Evolutionary conservation across 2,797 vertebrate species (phyloP).

Genomic region (Spizella passerina): DNA sequence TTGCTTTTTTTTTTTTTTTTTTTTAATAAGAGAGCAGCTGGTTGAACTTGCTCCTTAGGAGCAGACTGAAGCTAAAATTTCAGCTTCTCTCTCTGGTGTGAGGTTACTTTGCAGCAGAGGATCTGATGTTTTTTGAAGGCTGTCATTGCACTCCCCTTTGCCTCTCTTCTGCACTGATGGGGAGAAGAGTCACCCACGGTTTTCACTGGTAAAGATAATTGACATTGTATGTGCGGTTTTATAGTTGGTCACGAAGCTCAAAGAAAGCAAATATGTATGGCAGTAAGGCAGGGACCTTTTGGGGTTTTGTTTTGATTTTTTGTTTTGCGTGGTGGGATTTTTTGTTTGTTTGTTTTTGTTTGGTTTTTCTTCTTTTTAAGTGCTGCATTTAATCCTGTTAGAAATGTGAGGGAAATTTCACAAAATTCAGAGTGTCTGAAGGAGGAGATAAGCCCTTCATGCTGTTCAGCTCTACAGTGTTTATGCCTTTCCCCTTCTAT

Average conservation of each 20-base stretch:
- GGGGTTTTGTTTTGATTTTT: background rate
- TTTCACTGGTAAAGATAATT: background rate
- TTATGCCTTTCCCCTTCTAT: background rate
- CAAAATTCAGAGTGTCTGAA: background rate
- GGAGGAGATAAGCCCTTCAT: background rate
- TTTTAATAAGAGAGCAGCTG: background rate
- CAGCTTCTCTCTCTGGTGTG: background rate
- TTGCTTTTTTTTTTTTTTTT: background rate
- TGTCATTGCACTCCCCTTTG: background rate
- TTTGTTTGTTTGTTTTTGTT: background rate
- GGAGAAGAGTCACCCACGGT: background rate
- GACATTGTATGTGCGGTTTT: fast-evolving
- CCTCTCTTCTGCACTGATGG: background rate
- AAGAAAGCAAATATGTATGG: background rate
- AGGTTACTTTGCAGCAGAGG: background rate
- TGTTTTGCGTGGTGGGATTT: background rate
- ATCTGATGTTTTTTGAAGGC: background rate
- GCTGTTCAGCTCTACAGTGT: background rate
- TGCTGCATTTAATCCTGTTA: background rate
- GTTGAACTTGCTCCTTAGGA: background rate
- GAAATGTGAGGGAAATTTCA: background rate
- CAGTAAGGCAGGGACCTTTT: background rate
- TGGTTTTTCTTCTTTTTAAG: background rate
- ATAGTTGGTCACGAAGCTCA: background rate
- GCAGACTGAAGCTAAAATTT: background rate